Evolutionary conservation across 2,888 invertebrate species (phyloP), one percentile per base, ranked within the genome.

Genomic region (Platypus cylindrus): DNA sequence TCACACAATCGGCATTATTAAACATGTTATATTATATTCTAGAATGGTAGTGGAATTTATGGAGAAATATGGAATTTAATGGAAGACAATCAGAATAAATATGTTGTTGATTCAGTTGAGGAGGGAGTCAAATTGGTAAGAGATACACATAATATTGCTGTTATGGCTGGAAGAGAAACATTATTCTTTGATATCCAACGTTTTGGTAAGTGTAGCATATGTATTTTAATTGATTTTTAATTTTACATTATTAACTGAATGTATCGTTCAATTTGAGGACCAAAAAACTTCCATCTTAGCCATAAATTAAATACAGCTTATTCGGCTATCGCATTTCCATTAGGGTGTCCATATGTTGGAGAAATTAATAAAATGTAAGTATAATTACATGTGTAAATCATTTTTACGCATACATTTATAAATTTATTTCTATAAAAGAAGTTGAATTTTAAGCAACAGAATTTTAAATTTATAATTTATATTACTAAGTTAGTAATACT

Each of bases 231-330:
- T 20, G 9, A 20, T 7, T 7, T 20, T 7, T 20, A 20, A 20
- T 20, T 7, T 7, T 9, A 20, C 9, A 20, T 9, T 9, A 15
- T 17, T 31, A 29, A 5, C 11, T 9, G 9, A 9, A 7, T 7
- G 9, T 20, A 20, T 9, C 20, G 7, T 7, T 7, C 4, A 14
- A 22, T 42, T 39, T 30, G 23, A 75, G 75, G 75, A 7, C 64
- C 71, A 1, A 67, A 69, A 46, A 69, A 75, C 58, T 78, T 81
- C 56, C 80, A 82, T 60, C 57, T 82, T 31, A 81, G 81, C 48
- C 78, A 81, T 52, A 81, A 81, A 56, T 61, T 82, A 7, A 79
- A 78, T 47, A 82, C 81, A 0, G 69, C 80, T 25, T 82, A 82
- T 54, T 82, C 82, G 0, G 81, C 81, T 0, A 78, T 82, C 25